Percentiles rank a stretch among this genome's conserved stretches.
phyloP scores from a whole-genome alignment of 2,888 invertebrate genomes.

The Ophioninae sp. region DNA sequence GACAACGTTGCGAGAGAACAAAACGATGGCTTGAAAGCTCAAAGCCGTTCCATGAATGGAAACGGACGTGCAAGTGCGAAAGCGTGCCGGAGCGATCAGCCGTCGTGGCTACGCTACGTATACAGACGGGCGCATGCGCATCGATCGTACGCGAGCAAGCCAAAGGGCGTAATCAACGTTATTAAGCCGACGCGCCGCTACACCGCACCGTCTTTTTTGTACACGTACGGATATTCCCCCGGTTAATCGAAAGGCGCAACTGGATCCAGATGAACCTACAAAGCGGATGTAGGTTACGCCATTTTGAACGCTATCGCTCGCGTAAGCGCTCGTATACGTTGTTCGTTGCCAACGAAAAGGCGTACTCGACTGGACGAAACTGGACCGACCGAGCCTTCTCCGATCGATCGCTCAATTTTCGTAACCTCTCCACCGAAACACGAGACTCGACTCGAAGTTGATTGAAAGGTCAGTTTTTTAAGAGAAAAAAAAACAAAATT shows the following conservation, averaged over 20 bases:
- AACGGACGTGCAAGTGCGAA: conserved; percentile 55
- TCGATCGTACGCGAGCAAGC: not conserved
- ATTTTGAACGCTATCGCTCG: not conserved
- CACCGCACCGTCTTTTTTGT: not conserved
- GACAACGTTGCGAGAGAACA: conserved; percentile 36
- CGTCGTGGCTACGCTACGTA: conserved; percentile 59
- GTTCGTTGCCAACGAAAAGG: too few relatives aligned
- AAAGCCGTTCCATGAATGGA: conserved; percentile 55
- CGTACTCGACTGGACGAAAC: not conserved
- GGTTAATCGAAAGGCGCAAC: not conserved
- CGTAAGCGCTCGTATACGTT: not conserved
- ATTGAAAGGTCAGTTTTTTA: not conserved
- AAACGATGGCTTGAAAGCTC: conserved; percentile 14
- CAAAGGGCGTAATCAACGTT: not conserved
- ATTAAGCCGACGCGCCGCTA: not conserved
- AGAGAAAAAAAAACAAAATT: not conserved
- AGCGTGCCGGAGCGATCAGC: conserved; percentile 64
- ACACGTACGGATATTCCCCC: not conserved
- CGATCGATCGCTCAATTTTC: not conserved
- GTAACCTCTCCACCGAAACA: too few relatives aligned
- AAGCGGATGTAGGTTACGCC: not conserved
- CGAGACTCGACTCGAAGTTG: too few relatives aligned
- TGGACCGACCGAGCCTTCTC: not conserved
- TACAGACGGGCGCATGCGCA: not conserved
- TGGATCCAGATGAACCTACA: not conserved